Evolutionary conservation across 2,113 vertebrate genomes (phyloP), one percentile per base, ranked within the genome.

Genomic region (Vidua chalybeata): DNA sequence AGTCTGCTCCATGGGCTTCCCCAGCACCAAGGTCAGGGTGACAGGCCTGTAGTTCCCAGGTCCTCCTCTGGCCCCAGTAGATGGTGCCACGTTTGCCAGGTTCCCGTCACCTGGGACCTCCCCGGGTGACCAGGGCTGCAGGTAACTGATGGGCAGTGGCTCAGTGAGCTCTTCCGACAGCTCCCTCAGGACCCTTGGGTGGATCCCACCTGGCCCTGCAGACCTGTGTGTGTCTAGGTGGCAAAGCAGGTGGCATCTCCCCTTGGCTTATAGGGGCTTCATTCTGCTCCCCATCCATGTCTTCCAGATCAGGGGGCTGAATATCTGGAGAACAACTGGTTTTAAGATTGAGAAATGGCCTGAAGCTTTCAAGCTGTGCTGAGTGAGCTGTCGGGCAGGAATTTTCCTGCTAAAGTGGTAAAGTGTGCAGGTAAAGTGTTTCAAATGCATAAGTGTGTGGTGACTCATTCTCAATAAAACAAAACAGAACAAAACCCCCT

Each of bases 371-470:
- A 66, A 35, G 26, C 31, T 4, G 7, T 94, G 58, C 61, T 41
- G 62, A 69, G 58, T 85, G 66, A 90, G 18, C 49, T 82, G n/a
- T 59, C 74, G 67, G 28, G 51, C 58, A 58, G 61, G 46, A 54
- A 2, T 91, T 94, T 95, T 93, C 75, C 74, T 96, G 49, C 37
- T 79, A 18, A 75, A 62, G 46, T 97, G 48, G 48, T 62, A 35
- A 62, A 23, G 30, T 27, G n/a, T 76, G 84, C 91, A 94, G 91
- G 75, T 97, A 35, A 96, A 95, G 18, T 87, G 85, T 81, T 97
- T 86, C 66, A 96, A 87, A 93, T 81, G 78, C 62, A 8, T 81
- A 63, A 96, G 45, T 35, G 16, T 64, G 52, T 11, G 48, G 52
- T 96, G 93, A 87, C 54, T 96, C 78, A 77, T 81, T 73, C 56